Evolutionary conservation across 2,888 invertebrate genomes (phyloP), one percentile per base, ranked within the genome.

Genomic region (Euzophera pinguis): DNA sequence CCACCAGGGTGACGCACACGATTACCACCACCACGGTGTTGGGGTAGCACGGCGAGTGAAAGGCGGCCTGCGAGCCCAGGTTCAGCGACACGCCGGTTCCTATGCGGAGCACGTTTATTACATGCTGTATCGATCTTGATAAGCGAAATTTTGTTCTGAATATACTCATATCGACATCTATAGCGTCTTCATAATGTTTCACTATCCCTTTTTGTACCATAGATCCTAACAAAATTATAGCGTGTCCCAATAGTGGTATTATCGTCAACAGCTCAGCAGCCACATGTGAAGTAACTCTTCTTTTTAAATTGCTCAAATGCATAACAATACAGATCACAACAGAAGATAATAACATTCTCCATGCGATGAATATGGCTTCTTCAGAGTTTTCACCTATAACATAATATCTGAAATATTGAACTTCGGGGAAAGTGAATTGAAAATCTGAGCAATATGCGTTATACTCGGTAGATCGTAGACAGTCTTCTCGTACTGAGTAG

Each of bases 171-270:
- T 71, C 65, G 0, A 68, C 55, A 56, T 88, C 88, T 13, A 89
- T 53, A 1, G 78, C 75, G 2, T 74, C 72, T 37, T 66, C 67
- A 51, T 71, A 86, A 47, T 75, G 73, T 0, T 63, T 55, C 0
- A 86, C 73, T 5, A 89, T 45, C 1, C 89, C 87, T 60, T 81
- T 85, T 58, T 89, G 89, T 32, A 78, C 53, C 84, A 88, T 76
- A 0, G 87, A 81, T 12, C 84, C 84, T 41, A 81, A 62, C 54
- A 86, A 53, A 1, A 87, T 43, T 8, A 78, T 0, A 1, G 71
- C 9, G 34, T 80, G 79, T 3, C 69, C 69, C 0, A 65, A 0
- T 1, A 73, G 57, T 0, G 87, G 83, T 61, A 69, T 79, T 14
- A 71, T 3, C 0, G 67, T 63, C 7, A 77, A 63, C 3, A 70